Evolutionary conservation across 2,113 vertebrate species (phyloP), one percentile per base, ranked within the genome.

Genomic region (Corydoras sp.): DNA sequence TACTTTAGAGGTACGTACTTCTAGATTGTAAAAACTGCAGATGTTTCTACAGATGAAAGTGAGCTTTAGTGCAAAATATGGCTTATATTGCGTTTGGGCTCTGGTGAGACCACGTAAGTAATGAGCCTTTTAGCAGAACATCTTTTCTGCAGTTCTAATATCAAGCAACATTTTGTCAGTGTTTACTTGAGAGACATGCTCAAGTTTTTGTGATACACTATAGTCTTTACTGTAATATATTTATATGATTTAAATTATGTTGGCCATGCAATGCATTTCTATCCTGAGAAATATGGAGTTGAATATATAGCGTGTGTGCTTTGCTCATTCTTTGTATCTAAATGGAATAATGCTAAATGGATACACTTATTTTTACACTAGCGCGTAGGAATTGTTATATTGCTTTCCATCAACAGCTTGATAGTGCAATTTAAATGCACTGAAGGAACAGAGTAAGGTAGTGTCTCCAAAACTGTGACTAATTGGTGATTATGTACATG

Each of bases 401-500:
- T 69, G 67, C 50, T 56, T 35, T 9, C 58, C 18, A 24, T 10
- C 8, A 13, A 51, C 31, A 71, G 65, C 67, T 56, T 66, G 63
- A 65, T 35, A 11, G 24, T 50, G 30, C 60, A 69, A 69, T 55
- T 61, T 64, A 75, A 65, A 72, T 68, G 78, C 81, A 62, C 68
- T 77, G 81, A 79, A 71, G 84, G 85, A 83, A 86, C 77, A 84
- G 80, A 73, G 60, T 78, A 85, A 81, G 81, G 81, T 79, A 82
- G 35, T 71, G 72, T 86, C 80, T 81, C 75, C 59, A 87, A 78
- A 78, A 71, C 81, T 74, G 72, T 49, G 74, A 81, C 77, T 88
- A 90, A 89, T 87, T 86, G 86, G 86, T 71, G 81, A 86, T 86
- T 87, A 87, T 89, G 85, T 86, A 85, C 75, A 80, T 54, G 69